Evolutionary conservation across 2,797 vertebrate species (phyloP), one percentile per base, ranked within the genome.

Genomic region (Semaprochilodus insignis): DNA sequence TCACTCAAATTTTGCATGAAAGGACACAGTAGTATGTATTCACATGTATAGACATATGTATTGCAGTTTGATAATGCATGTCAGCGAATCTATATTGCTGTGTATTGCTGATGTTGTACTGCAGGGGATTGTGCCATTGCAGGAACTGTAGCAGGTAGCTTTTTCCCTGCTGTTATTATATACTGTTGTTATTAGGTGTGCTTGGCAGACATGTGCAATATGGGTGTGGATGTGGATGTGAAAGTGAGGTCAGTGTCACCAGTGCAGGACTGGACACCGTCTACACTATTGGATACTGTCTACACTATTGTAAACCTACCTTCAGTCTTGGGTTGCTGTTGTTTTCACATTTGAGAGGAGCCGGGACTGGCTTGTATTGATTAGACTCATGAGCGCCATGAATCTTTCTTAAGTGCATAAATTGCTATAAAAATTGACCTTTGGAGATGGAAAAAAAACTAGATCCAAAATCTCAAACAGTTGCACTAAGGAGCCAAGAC

Each of bases 71-170:
- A 79, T 78, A 67, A 69, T 74, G 70, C 62, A 74, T 79, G 82
- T 83, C 77, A 83, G 54, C 71, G 21, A 57, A 51, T 69, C 52
- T 48, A 44, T 48, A 48, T 48, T 48, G 44, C 10, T 74, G 69
- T 83, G 54, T 69, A 59, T 67, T 80, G 77, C 77, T 83, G 62
- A 83, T 83, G 59, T 57, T 83, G 59, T 78, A 21, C 23, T 77
- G 21, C 65, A 17, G 51, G 57, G 44, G 62, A 36, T 67, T 75
- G 74, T 54, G 51, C 17, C n/a, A n/a, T 11, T 52, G 71, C 7
- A 78, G 36, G 57, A 52, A 48, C 16, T 55, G 34, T 65, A 34
- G 51, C 23, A 54, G 51, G 51, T 65, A 72, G 27, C 48, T 40
- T 34, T 66, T 44, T 67, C 27, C 13, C 74, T 17, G 19, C 27